These are phyloP conservation scores for Lacerta agilis DNA, from an alignment of 2,797 vertebrate species.

Conservation along the genomic window DNA sequence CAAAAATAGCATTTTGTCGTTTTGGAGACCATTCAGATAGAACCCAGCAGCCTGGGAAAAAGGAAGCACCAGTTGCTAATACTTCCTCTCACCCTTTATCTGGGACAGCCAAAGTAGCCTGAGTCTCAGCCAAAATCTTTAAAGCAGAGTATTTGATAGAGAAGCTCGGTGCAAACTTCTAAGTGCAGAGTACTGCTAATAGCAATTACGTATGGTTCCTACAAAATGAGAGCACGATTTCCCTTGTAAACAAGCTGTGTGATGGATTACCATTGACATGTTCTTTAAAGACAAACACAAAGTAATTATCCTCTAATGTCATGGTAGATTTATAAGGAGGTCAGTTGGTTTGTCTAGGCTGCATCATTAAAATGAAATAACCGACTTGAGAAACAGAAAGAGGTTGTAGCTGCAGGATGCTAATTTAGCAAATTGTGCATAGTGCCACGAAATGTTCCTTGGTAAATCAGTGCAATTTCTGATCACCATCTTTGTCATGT, in stretches of 20 bases:
- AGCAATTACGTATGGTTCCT: not conserved
- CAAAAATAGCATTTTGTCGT: not conserved
- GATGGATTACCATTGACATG: constrained; percentile 15
- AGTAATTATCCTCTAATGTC: constrained; percentile 28
- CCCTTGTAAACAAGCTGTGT: constrained; percentile 34
- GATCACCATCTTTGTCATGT: not conserved
- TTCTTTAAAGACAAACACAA: constrained; percentile 41
- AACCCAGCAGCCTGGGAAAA: too few relatives aligned
- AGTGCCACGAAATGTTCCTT: constrained; percentile 22
- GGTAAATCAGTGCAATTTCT: constrained; percentile 20
- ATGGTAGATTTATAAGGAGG: constrained; percentile 37
- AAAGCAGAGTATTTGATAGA: not conserved
- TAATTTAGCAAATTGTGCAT: constrained; percentile 24
- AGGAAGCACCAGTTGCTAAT: not conserved
- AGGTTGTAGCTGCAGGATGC: not conserved
- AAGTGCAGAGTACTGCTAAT: not conserved
- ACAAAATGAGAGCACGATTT: not conserved
- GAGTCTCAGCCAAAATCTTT: not conserved
- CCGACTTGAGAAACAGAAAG: constrained; percentile 29
- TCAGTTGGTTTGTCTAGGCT: constrained; percentile 28
- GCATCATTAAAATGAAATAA: constrained; percentile 48
- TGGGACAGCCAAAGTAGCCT: not conserved
- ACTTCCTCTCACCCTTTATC: not conserved
- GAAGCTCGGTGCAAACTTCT: not conserved
- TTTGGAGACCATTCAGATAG: not conserved